Base-by-base conservation (phyloP, 2,797 vertebrate species). In the Percopsis omiscomaycus region DNA sequence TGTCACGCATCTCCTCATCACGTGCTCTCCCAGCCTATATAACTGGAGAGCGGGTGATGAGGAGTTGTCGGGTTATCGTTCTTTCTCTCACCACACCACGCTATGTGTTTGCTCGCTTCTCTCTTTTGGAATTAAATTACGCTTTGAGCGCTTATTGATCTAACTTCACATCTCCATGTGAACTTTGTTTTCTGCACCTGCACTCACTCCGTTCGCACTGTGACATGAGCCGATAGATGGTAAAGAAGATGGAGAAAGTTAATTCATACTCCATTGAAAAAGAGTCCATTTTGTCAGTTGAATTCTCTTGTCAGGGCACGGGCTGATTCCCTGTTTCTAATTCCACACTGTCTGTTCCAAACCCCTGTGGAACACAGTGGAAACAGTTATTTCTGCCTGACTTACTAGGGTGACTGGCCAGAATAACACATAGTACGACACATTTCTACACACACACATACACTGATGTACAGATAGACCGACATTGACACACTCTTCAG, bases 361-460 rank as follows among this genome's bases (percentile, higher is more conserved):
- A 12, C 49, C 48, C 45, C 47, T 27, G 28, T 44, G 11, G 22
- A 9, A 55, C 48, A 16, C 47, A 14, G 28, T 44, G 11, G 22
- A 9, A 55, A 44, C 16, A 28, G 57, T 64, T 59, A 48, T 68
- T 64, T 74, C 56, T 55, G 60, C 61, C 29, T 54, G 67, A 51
- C 28, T 69, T 37, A 16, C 29, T 14, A 27, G 46, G 51, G 62
- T 58, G 63, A 62, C 63, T n/a, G 53, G 42, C 51, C 62, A 67
- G 47, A 58, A 65, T 55, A 60, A 59, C 32, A 30, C 48, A 45
- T 22, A 51, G 9, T 16, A 14, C 14, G 54, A 55, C n/a, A 55
- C 14, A 55, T 32, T 55, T 55, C n/a, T 11, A 47, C 56, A 27
- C 47, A 28, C 30, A 27, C 11, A 42, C 47, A 32, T 30, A 59